These are phyloP conservation scores for Melinopterus prodromus DNA, from an alignment of 2,888 invertebrate genomes.

Conservation along the genomic window DNA sequence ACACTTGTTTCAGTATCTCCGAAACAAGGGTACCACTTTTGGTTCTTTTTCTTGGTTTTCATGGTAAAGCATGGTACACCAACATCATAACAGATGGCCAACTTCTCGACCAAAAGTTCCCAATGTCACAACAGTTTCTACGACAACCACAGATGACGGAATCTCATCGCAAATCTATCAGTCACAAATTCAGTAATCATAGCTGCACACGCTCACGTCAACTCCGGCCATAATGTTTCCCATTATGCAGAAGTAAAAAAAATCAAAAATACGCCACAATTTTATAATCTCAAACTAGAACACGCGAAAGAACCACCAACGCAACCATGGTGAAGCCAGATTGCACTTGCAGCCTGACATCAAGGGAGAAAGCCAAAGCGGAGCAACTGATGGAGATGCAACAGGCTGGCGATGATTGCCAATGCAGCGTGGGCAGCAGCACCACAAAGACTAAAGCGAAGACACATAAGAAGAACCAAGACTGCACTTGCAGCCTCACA, in stretches of 20 bases:
- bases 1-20: too few relatives aligned
- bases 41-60: too few relatives aligned
- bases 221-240: background rate
- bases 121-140: too few relatives aligned
- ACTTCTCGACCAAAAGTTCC: too few relatives aligned
- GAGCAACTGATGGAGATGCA: background rate
- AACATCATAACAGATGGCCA: too few relatives aligned
- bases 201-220: background rate
- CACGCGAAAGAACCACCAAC: background rate
- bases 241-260: background rate
- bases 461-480: too few relatives aligned
- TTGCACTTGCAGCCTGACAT: background rate
- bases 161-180: too few relatives aligned
- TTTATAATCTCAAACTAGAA: background rate
- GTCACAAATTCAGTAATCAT: background rate
- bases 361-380: background rate
- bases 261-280: background rate
- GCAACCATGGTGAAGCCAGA: background rate
- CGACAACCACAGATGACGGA: too few relatives aligned
- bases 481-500: too few relatives aligned
- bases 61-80: too few relatives aligned
- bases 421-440: background rate
- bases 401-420: background rate
- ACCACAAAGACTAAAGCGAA: background rate
- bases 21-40: too few relatives aligned